Percentiles rank a stretch among this genome's conserved stretches.
Evolutionary conservation across 2,797 vertebrate species (phyloP).

Genomic region (Botia kubotai): DNA sequence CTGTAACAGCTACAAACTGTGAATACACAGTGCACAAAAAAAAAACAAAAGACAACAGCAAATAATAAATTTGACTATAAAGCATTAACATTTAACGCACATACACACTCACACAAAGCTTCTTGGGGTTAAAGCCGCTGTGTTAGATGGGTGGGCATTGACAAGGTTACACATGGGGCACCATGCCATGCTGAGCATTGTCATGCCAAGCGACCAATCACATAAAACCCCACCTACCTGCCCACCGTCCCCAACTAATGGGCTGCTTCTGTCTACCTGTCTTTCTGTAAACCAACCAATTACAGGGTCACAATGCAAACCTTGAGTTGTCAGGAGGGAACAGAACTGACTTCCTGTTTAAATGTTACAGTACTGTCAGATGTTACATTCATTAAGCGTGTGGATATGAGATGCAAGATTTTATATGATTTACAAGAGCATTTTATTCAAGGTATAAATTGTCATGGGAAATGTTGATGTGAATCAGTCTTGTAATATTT

Average conservation of each 20-base stretch:
- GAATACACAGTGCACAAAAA: slow-evolving; percentile 9
- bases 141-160: slow-evolving; percentile 62
- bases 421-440: neutral
- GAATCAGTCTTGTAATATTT: neutral
- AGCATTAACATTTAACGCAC: slow-evolving; percentile 39
- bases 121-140: slow-evolving; percentile 53
- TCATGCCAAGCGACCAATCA: slow-evolving; percentile 75
- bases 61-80: slow-evolving; percentile 6
- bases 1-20: slow-evolving; percentile 21
- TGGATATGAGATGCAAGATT: neutral
- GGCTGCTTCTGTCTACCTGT: slow-evolving; percentile 79
- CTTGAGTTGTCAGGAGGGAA: slow-evolving; percentile 29
- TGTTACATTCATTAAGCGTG: slow-evolving; percentile 7
- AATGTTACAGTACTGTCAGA: neutral
- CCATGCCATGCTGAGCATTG: slow-evolving; percentile 78
- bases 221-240: slow-evolving; percentile 80
- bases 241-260: slow-evolving; percentile 78
- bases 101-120: slow-evolving; percentile 42
- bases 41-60: slow-evolving; percentile 25
- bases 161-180: slow-evolving; percentile 62
- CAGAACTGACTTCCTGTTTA: slow-evolving; percentile 38
- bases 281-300: slow-evolving; percentile 82
- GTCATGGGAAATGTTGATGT: neutral
- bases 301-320: slow-evolving; percentile 73
- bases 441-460: neutral